Evolutionary conservation across 2,888 invertebrate genomes (phyloP).

Genomic region (Noctua janthina): DNA sequence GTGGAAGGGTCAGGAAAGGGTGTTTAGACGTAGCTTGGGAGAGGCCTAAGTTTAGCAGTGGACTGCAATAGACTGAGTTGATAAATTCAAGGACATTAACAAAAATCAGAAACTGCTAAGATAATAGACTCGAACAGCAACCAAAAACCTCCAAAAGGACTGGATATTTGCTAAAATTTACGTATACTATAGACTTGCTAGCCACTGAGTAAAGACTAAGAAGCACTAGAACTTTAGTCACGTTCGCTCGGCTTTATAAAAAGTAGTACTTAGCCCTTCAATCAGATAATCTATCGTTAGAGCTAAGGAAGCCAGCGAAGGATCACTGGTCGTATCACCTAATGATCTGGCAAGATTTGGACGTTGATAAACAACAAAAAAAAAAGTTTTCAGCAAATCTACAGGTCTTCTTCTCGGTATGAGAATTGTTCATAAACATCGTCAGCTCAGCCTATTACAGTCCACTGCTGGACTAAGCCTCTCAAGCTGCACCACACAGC

Average conservation of each 20-base stretch:
- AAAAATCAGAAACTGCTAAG: background rate
- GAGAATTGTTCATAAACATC: background rate
- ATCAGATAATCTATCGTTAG: background rate
- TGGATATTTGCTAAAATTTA: background rate
- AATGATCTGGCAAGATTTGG: too few species aligned
- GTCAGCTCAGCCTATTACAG: background rate
- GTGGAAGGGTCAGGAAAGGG: background rate
- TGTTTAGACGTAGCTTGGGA: background rate
- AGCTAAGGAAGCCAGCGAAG: background rate
- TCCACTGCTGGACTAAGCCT: too few species aligned
- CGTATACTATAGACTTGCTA: background rate
- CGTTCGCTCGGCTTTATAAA: background rate
- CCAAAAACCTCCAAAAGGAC: background rate
- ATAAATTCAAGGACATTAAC: background rate
- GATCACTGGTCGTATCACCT: too few species aligned
- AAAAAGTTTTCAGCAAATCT: too few species aligned
- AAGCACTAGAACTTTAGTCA: background rate
- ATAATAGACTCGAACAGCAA: background rate
- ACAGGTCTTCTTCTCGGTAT: background rate
- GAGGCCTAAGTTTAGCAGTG: background rate
- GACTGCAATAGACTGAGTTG: background rate
- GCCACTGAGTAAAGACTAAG: background rate
- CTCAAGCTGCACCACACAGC: too few species aligned
- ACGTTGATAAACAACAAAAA: too few species aligned
- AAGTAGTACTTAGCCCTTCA: background rate